Evolutionary conservation across 2,113 vertebrate species (phyloP).

Genomic region (Actinemys pallida): DNA sequence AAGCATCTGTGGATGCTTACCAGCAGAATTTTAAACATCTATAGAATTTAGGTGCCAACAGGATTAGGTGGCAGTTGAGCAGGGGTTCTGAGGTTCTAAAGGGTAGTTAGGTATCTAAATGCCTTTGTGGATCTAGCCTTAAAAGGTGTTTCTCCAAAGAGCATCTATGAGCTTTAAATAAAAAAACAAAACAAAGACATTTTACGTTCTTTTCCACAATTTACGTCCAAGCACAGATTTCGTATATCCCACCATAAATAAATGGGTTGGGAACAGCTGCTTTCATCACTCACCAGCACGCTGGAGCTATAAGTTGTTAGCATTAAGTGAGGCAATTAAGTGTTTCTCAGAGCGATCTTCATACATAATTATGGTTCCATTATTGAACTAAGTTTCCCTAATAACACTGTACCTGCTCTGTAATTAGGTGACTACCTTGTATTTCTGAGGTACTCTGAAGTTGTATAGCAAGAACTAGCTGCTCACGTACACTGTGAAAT

Average conservation of each 20-base stretch:
- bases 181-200: background rate
- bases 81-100: background rate
- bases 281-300: slow-evolving; percentile 53
- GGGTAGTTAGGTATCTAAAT: background rate
- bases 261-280: slow-evolving; percentile 35
- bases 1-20: background rate
- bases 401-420: slow-evolving; percentile 67
- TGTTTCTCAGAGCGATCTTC: slow-evolving; percentile 70
- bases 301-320: slow-evolving; percentile 52
- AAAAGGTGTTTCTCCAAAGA: background rate
- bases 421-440: slow-evolving; percentile 71
- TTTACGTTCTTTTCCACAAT: background rate
- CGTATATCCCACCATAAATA: background rate
- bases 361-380: slow-evolving; percentile 66
- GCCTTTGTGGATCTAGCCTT: background rate
- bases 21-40: background rate
- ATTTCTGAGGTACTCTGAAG: slow-evolving; percentile 32
- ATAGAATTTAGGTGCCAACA: background rate
- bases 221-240: slow-evolving; percentile 25
- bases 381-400: slow-evolving; percentile 54
- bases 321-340: slow-evolving; percentile 71
- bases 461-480: slow-evolving; percentile 42
- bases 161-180: background rate
- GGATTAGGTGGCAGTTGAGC: background rate
- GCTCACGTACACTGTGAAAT: background rate